Evolutionary conservation across 2,797 vertebrate species (phyloP).

Genomic region (Liparis tanakae): DNA sequence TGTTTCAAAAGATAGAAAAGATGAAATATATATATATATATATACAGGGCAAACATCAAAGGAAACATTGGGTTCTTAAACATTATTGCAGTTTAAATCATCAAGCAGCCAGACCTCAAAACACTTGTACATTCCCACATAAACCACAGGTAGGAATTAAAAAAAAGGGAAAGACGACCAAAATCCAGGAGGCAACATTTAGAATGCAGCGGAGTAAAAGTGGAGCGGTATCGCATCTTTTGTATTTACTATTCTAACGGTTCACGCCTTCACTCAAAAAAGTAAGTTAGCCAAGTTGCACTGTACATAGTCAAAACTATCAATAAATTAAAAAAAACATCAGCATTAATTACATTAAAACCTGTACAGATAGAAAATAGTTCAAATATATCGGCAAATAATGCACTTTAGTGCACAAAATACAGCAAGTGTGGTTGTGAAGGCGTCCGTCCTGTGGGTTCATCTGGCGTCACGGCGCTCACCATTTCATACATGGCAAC

Average conservation of each 20-base stretch:
- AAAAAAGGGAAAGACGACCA: conserved; percentile 42
- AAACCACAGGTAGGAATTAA: conserved; percentile 53
- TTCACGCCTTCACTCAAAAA: conserved; percentile 66
- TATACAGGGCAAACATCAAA: conserved; percentile 69
- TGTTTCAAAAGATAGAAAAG: conserved; percentile 69
- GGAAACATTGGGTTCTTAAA: conserved; percentile 39
- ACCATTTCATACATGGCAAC: background rate
- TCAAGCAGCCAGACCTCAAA: conserved; percentile 50
- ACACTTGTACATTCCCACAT: conserved; percentile 44
- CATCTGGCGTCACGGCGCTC: conserved; percentile 25
- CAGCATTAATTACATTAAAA: conserved; percentile 73
- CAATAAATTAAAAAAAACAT: conserved; percentile 83
- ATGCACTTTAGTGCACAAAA: conserved; percentile 82
- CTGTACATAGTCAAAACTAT: conserved; percentile 61
- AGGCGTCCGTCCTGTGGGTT: conserved; percentile 32
- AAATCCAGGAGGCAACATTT: conserved; percentile 55
- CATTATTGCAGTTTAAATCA: conserved; percentile 59
- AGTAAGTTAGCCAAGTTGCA: conserved; percentile 59
- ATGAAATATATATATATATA: conserved; percentile 67
- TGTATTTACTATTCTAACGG: conserved; percentile 22
- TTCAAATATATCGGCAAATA: conserved; percentile 79
- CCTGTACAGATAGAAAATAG: conserved; percentile 77
- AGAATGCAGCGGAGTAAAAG: conserved; percentile 41
- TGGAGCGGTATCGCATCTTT: conserved; percentile 43
- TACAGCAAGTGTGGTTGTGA: conserved; percentile 69